These are phyloP conservation scores for Probaryconus sp. DNA, from an alignment of 1,140 invertebrate genomes.

Conservation along the genomic window DNA sequence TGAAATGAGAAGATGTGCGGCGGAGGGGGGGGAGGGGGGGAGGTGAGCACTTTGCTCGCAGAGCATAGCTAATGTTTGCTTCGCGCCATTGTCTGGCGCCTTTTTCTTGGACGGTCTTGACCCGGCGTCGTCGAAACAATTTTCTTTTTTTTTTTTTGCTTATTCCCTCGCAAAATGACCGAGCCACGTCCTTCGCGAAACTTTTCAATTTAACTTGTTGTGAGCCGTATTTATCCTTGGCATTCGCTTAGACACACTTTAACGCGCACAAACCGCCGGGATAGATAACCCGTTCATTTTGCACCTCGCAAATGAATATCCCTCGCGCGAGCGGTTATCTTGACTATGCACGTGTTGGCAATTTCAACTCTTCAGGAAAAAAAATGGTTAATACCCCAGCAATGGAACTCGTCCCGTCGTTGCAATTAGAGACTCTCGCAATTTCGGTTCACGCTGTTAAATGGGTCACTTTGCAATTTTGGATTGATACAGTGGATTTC, in stretches of 20 bases:
- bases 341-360: background rate
- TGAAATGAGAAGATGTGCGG: constrained; percentile 36
- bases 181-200: background rate
- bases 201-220: constrained; percentile 17
- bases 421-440: background rate
- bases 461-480: background rate
- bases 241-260: background rate
- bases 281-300: constrained; percentile 10
- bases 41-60: constrained; percentile 17
- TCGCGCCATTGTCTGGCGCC: constrained; percentile 21
- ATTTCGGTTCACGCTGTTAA: constrained; percentile 13
- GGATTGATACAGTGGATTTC: background rate
- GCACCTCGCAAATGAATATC: constrained; percentile 11
- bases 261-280: background rate
- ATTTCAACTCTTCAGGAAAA: constrained; percentile 8
- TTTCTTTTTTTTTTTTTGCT: background rate
- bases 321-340: constrained; percentile 4
- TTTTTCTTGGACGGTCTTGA: constrained; percentile 26
- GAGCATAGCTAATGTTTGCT: constrained; percentile 38
- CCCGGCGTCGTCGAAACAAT: too few species aligned
- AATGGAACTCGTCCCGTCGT: constrained; percentile 4
- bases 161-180: constrained; percentile 27
- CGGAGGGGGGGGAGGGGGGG: background rate
- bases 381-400: constrained; percentile 10
- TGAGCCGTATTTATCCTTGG: constrained; percentile 1